A percentile compares a stretch with the other conserved stretches of the same genome.
phyloP scores from a whole-genome alignment of 2,797 vertebrate genomes.

The Enoplosus armatus region DNA sequence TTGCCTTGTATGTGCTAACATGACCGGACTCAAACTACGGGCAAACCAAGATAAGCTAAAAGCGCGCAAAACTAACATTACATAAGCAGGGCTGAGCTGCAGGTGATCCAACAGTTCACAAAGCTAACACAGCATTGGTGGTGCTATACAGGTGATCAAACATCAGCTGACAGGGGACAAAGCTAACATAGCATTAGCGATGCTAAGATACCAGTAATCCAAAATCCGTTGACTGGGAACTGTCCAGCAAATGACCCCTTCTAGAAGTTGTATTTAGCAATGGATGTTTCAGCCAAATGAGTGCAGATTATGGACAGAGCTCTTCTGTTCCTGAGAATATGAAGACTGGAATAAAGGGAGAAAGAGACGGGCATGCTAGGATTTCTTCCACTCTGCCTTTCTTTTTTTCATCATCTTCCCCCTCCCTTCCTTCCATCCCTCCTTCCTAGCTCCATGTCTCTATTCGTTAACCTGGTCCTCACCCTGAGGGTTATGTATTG shows the following conservation, averaged over 20 bases:
- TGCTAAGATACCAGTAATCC: background rate
- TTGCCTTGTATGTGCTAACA: background rate
- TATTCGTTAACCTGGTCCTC: constrained; percentile 5
- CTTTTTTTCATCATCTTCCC: background rate
- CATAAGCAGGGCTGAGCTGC: background rate
- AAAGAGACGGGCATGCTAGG: background rate
- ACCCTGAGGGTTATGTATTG: constrained; percentile 7
- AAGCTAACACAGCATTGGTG: background rate
- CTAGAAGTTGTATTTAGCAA: background rate
- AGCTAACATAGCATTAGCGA: background rate
- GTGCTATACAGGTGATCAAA: background rate
- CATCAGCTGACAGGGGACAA: constrained; percentile 11
- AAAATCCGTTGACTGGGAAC: constrained; percentile 12
- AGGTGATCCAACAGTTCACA: background rate
- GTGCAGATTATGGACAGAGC: background rate
- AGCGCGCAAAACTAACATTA: background rate
- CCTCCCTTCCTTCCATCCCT: background rate
- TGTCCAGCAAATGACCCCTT: constrained; percentile 10
- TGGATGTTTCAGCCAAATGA: constrained; percentile 3
- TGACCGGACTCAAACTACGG: background rate
- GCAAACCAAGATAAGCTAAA: constrained; percentile 6
- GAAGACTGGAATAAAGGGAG: constrained; percentile 5
- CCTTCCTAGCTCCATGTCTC: background rate
- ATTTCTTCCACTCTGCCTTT: background rate
- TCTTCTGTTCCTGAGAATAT: background rate